Conservation (phyloP, 1,140 invertebrate species). For the Heliconius himera region DNA sequence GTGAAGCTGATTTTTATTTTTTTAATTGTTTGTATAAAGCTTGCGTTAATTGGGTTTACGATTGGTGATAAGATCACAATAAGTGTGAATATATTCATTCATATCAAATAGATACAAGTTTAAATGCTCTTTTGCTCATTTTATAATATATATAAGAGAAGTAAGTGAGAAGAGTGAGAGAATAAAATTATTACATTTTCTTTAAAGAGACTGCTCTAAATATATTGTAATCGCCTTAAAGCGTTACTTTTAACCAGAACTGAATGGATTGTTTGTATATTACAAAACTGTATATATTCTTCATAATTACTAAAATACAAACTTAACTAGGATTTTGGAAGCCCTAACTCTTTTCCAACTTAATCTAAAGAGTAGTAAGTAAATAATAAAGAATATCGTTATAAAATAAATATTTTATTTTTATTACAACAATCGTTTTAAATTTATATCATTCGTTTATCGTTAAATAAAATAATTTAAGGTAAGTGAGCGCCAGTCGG, state of each 20-base stretch:
- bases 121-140: no score
- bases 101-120: neutral
- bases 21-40: neutral
- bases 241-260: no score
- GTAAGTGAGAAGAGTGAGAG: no score
- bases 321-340: neutral
- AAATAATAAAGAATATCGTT: neutral
- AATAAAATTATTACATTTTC: no score
- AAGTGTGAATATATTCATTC: neutral
- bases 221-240: no score
- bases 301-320: no score
- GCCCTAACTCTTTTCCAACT: no score
- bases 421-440: constrained; percentile 11
- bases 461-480: constrained; percentile 11
- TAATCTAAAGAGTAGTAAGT: neutral
- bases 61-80: neutral
- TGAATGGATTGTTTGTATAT: no score
- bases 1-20: no score
- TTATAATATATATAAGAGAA: no score
- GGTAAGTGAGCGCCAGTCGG: constrained; percentile 82
- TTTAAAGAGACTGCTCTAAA: no score
- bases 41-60: neutral
- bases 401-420: constrained; percentile 2
- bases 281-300: no score
- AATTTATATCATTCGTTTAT: constrained; percentile 18